A percentile compares a stretch with the other conserved stretches of the same genome.
These are phyloP conservation scores for Pica pica DNA, from an alignment of 2,113 vertebrate genomes.

Conservation along the genomic window DNA sequence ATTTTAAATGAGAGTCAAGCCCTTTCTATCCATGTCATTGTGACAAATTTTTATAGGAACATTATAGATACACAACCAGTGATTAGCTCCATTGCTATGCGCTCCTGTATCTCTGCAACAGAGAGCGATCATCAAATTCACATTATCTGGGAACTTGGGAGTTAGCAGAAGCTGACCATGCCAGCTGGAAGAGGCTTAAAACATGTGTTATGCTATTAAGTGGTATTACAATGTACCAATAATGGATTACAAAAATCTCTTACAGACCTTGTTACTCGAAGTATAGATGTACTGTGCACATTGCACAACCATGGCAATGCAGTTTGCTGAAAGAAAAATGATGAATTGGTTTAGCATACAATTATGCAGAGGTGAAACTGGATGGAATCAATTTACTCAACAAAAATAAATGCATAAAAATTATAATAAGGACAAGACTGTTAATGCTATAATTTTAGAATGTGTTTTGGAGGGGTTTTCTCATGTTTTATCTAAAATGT, in stretches of 20 bases:
- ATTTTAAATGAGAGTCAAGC: not conserved
- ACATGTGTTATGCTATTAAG: conserved; percentile 51
- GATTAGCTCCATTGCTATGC: conserved; percentile 44
- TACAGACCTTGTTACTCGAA: not conserved
- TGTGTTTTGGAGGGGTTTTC: fast-evolving
- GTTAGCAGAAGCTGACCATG: conserved; percentile 24
- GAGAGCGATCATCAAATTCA: not conserved
- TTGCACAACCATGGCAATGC: not conserved
- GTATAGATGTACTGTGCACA: not conserved
- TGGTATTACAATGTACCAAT: not conserved
- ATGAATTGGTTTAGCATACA: not conserved
- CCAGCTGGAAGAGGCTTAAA: conserved; percentile 49
- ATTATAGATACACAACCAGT: not conserved
- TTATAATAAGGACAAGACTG: not conserved
- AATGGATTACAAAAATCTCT: conserved; percentile 24
- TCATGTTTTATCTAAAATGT: not conserved
- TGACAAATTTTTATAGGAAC: not conserved
- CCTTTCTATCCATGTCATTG: not conserved
- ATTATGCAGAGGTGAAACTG: not conserved
- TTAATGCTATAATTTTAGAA: not conserved
- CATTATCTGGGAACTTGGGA: conserved; percentile 39
- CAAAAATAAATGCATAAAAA: not conserved
- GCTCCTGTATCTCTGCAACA: not conserved
- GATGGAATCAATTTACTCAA: not conserved
- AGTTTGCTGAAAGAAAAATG: not conserved